Evolutionary conservation across 2,888 invertebrate genomes (phyloP).

Genomic region (Lasiommata megera): DNA sequence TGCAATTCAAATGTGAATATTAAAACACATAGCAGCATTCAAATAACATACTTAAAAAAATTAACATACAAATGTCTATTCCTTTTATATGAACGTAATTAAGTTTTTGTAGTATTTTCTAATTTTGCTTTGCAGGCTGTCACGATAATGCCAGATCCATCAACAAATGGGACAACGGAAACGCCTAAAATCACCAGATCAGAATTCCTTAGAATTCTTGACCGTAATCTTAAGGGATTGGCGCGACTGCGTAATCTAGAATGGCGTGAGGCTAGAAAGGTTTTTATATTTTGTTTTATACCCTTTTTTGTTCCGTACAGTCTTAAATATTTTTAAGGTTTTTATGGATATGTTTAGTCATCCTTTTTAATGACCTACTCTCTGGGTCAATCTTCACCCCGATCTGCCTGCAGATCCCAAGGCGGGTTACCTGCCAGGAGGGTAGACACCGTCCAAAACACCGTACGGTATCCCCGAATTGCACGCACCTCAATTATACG

Average conservation of each 20-base stretch:
- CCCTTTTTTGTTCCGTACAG: neutral
- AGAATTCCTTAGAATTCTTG: slow-evolving; percentile 69
- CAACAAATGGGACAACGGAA: slow-evolving; percentile 59
- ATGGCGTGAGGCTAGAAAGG: slow-evolving; percentile 76
- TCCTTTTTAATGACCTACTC: neutral
- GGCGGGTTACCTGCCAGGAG: no score
- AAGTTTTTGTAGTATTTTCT: no score
- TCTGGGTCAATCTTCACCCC: no score
- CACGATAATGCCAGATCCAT: slow-evolving; percentile 44
- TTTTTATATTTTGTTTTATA: slow-evolving; percentile 32
- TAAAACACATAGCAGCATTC: no score
- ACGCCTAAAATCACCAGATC: slow-evolving; percentile 66
- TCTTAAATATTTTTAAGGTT: neutral
- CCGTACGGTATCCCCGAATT: no score
- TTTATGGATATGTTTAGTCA: neutral
- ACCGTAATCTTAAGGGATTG: slow-evolving; percentile 72
- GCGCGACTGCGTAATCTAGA: slow-evolving; percentile 68
- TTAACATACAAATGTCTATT: no score
- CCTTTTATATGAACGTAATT: no score
- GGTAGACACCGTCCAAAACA: no score
- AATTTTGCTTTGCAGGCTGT: slow-evolving; percentile 25
- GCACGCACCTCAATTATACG: no score
- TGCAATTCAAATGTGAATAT: no score
- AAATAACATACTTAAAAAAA: no score
- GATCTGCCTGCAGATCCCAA: no score